phyloP scores from a whole-genome alignment of 2,888 invertebrate species.

The Mylabris sibirica region DNA sequence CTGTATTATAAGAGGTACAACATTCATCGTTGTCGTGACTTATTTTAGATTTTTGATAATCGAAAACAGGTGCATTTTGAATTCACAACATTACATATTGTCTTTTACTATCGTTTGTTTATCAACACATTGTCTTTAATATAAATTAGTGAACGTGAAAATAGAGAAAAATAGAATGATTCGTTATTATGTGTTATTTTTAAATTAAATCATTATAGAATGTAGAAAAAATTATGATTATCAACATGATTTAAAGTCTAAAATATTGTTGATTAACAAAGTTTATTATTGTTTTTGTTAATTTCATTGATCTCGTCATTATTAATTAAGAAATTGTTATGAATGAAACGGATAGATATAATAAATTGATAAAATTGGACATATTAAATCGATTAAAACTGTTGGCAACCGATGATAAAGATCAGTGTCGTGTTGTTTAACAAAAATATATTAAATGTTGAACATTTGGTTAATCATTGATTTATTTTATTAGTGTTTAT shows the following conservation, averaged over 20 bases:
- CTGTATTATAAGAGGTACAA: slow-evolving; percentile 8
- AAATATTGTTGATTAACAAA: neutral
- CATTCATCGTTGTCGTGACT: slow-evolving; percentile 4
- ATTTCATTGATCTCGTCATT: neutral
- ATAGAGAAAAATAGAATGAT: neutral
- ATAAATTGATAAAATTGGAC: neutral
- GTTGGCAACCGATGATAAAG: neutral
- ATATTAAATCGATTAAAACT: slow-evolving; percentile 17
- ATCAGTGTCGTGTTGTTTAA: neutral
- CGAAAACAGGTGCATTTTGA: neutral
- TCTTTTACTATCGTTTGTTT: neutral
- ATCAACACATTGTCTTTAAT: neutral
- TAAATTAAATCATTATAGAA: neutral
- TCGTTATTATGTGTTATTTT: neutral
- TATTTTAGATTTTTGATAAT: slow-evolving; percentile 5
- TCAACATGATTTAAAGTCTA: neutral
- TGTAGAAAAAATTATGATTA: too few relatives aligned
- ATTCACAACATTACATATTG: neutral
- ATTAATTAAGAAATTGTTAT: slow-evolving; percentile 22
- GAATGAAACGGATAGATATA: slow-evolving; percentile 30
- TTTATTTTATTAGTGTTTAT: too few relatives aligned
- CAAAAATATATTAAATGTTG: too few relatives aligned
- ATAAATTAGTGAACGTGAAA: neutral
- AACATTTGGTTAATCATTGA: too few relatives aligned
- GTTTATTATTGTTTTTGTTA: neutral